Percentiles rank a stretch among this genome's conserved stretches.
These are phyloP conservation scores for Torymus texanus DNA, from an alignment of 2,888 invertebrate species.

Conservation along the genomic window DNA sequence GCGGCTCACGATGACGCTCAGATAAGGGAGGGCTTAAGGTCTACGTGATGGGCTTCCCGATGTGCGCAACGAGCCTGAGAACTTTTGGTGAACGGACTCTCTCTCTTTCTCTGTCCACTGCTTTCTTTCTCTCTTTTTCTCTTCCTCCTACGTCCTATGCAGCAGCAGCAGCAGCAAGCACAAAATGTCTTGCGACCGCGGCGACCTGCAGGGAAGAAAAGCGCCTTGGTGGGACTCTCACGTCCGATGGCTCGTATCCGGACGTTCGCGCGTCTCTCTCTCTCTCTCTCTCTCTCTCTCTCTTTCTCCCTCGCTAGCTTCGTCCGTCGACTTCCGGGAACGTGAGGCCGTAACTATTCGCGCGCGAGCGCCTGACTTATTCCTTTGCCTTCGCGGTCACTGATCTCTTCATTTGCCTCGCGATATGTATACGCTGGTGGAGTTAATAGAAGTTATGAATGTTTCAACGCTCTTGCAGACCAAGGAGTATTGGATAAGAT, in stretches of 20 bases:
- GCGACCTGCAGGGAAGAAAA: constrained; percentile 42
- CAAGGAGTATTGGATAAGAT: too few relatives aligned
- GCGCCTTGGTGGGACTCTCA: constrained; percentile 59
- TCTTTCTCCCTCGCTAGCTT: constrained; percentile 21
- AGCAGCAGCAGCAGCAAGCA: constrained; percentile 24
- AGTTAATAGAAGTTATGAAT: too few relatives aligned
- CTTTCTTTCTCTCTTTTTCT: constrained; percentile 26
- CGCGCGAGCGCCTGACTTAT: constrained; percentile 30
- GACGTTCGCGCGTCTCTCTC: constrained; percentile 66
- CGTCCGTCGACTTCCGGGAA: constrained; percentile 70
- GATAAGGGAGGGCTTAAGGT: constrained; percentile 74
- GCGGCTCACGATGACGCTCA: constrained; percentile 72
- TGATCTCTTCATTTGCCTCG: constrained; percentile 33
- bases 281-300: constrained; percentile 25
- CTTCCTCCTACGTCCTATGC: not conserved
- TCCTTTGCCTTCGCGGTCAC: constrained; percentile 26
- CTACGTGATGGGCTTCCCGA: constrained; percentile 74
- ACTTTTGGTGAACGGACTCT: constrained; percentile 68
- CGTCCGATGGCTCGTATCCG: constrained; percentile 68
- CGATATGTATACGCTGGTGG: too few relatives aligned
- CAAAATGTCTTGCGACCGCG: not conserved
- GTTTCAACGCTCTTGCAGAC: too few relatives aligned
- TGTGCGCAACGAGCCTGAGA: constrained; percentile 70
- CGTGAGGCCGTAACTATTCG: constrained; percentile 66
- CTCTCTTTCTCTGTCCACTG: constrained; percentile 1